Evolutionary conservation across 1,140 invertebrate genomes (phyloP).

Genomic region (Carcinoscorpius rotundicauda): DNA sequence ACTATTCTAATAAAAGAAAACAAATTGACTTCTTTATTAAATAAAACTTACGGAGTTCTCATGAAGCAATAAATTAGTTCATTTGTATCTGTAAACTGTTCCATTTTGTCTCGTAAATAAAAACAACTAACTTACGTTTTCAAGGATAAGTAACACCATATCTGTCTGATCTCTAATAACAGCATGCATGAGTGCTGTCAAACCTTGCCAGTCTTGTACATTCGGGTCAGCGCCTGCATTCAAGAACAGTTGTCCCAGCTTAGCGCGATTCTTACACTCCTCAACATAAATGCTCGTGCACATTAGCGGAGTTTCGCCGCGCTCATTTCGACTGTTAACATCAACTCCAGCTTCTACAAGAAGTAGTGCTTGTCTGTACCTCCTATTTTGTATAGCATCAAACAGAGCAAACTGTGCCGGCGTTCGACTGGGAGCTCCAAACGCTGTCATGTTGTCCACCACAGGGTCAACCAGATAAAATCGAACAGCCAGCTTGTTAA

Average conservation of each 20-base stretch:
- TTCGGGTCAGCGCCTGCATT: constrained; percentile 25
- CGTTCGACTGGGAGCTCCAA: too few species aligned
- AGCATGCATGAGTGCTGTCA: constrained; percentile 25
- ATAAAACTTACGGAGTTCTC: too few species aligned
- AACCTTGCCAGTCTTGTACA: constrained; percentile 20
- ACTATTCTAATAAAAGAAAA: too few species aligned
- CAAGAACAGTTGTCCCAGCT: constrained; percentile 19
- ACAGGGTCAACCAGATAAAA: too few species aligned
- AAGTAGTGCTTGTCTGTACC: constrained; percentile 21
- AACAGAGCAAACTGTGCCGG: constrained; percentile 11
- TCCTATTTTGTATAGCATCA: constrained; percentile 9
- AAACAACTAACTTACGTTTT: constrained; percentile 21
- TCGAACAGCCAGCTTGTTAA: too few species aligned
- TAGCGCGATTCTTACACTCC: constrained; percentile 11
- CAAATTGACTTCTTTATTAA: too few species aligned
- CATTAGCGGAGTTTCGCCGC: constrained; percentile 24
- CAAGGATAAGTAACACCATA: constrained; percentile 16
- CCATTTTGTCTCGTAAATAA: constrained; percentile 5
- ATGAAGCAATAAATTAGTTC: too few species aligned
- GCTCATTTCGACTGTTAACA: constrained; percentile 22
- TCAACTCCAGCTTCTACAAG: constrained; percentile 24
- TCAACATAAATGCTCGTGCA: constrained; percentile 11
- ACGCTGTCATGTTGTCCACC: too few species aligned
- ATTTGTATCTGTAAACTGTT: not conserved
- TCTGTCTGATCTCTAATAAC: constrained; percentile 23